A percentile compares a stretch with the other conserved stretches of the same genome.
These are phyloP conservation scores for Drosophila elegans DNA, from an alignment of 1,140 invertebrate genomes.

Conservation along the genomic window DNA sequence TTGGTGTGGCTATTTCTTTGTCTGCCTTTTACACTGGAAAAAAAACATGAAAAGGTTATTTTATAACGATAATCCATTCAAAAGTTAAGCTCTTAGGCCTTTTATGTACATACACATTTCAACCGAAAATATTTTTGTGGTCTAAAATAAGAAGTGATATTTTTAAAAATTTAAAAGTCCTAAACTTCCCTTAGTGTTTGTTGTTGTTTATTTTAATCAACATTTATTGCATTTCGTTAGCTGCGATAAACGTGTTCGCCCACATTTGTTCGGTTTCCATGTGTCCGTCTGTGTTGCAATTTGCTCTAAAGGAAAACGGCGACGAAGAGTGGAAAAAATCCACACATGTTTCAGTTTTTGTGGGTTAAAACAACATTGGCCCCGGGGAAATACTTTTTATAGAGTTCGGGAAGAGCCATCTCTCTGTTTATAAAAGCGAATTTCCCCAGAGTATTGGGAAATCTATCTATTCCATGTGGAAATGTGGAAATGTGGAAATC, in stretches of 20 bases:
- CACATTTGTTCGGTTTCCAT: constrained; percentile 65
- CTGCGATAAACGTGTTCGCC: constrained; percentile 80
- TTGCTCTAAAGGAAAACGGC: constrained; percentile 31
- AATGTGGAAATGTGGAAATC: constrained; percentile 18
- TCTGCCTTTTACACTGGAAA: constrained; percentile 24
- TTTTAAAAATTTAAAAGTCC: not conserved
- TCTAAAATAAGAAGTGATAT: too few relatives aligned
- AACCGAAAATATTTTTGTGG: too few relatives aligned
- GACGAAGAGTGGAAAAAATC: constrained; percentile 42
- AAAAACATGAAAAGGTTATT: not conserved
- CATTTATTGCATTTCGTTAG: constrained; percentile 79
- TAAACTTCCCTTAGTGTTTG: constrained; percentile 13
- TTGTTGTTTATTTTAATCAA: constrained; percentile 75
- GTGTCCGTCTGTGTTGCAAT: constrained; percentile 57
- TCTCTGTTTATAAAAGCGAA: constrained; percentile 35
- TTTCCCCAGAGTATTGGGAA: constrained; percentile 30
- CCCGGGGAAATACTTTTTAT: constrained; percentile 60
- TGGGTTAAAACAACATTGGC: constrained; percentile 69
- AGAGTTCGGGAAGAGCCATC: constrained; percentile 35
- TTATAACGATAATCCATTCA: too few relatives aligned
- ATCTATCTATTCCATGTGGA: constrained; percentile 1
- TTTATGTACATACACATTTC: too few relatives aligned
- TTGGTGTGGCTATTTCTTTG: constrained; percentile 5
- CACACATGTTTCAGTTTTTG: constrained; percentile 71
- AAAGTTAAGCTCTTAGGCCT: too few relatives aligned